A percentile compares a stretch with the other conserved stretches of the same genome.
Evolutionary conservation across 2,797 vertebrate genomes (phyloP).

Genomic region (Pogonophryne albipinna): DNA sequence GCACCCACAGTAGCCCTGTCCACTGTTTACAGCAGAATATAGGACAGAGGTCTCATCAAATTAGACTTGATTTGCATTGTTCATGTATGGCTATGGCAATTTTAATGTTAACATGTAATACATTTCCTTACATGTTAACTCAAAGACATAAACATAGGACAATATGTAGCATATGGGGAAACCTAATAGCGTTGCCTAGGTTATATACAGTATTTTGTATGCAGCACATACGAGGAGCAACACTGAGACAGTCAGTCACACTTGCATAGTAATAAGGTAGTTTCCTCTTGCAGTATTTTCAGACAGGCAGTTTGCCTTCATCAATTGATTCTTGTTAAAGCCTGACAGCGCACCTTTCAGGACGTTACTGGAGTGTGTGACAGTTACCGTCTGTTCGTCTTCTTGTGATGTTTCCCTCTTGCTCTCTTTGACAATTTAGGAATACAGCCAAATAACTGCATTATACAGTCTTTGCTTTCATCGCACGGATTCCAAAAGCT

Average conservation of each 20-base stretch:
- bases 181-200: slow-evolving; percentile 16
- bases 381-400: slow-evolving; percentile 68
- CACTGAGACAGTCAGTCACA: slow-evolving; percentile 51
- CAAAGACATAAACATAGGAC: too few relatives aligned
- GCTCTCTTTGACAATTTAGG: slow-evolving; percentile 28
- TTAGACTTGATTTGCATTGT: slow-evolving; percentile 34
- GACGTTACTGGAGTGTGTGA: slow-evolving; percentile 75
- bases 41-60: slow-evolving; percentile 49
- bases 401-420: slow-evolving; percentile 43
- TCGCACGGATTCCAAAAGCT: not conserved
- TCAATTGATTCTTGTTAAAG: slow-evolving; percentile 52
- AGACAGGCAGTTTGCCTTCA: slow-evolving; percentile 66
- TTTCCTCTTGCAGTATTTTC: slow-evolving; percentile 56
- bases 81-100: slow-evolving; percentile 5
- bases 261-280: slow-evolving; percentile 61
- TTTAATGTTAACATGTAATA: too few relatives aligned
- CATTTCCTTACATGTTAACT: too few relatives aligned
- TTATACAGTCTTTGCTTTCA: slow-evolving; percentile 1
- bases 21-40: slow-evolving; percentile 32
- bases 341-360: slow-evolving; percentile 74
- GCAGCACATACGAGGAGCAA: slow-evolving; percentile 31
- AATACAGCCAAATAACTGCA: slow-evolving; percentile 2
- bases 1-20: slow-evolving; percentile 30
- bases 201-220: slow-evolving; percentile 36
- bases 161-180: not conserved